Percentiles rank a stretch among this genome's conserved stretches.
Evolutionary conservation across 92 coral and sea anemone genomes (phyloP).

Genomic region (Virgularia gustaviana): DNA sequence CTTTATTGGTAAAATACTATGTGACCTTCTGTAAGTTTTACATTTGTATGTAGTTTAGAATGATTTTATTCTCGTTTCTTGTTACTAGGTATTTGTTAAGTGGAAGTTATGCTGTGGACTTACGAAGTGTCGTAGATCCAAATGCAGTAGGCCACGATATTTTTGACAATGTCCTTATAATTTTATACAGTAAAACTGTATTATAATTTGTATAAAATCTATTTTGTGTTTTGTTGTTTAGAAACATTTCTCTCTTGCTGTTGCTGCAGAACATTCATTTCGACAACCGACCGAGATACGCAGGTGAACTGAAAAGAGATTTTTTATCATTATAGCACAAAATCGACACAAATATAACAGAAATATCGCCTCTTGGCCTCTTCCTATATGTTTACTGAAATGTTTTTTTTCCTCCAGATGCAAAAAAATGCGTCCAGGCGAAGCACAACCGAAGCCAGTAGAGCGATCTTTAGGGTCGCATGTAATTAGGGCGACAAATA

Average conservation of each 20-base stretch:
- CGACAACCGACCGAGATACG: not conserved
- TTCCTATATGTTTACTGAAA: not conserved
- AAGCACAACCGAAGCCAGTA: constrained; percentile 65
- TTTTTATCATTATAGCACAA: constrained; percentile 1
- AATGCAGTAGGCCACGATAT: not conserved
- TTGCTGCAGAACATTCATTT: not conserved
- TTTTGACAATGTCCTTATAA: not conserved
- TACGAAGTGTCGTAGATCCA: constrained; percentile 17
- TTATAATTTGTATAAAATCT: too few species aligned
- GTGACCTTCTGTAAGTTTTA: not conserved
- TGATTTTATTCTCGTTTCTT: not conserved
- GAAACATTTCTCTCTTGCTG: constrained; percentile 7
- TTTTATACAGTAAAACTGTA: not conserved
- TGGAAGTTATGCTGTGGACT: constrained; percentile 6
- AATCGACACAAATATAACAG: not conserved
- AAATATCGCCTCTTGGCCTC: too few species aligned
- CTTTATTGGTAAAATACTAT: not conserved
- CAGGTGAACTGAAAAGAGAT: constrained; percentile 14
- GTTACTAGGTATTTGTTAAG: constrained; percentile 9
- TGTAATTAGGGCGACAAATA: constrained; percentile 18
- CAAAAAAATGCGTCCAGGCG: constrained; percentile 28
- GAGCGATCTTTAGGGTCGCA: constrained; percentile 54
- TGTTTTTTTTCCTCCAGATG: not conserved
- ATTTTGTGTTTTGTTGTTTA: not conserved
- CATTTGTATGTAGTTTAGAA: not conserved